phyloP scores from a whole-genome alignment of 1,140 invertebrate genomes.

The Contarinia nasturtii region DNA sequence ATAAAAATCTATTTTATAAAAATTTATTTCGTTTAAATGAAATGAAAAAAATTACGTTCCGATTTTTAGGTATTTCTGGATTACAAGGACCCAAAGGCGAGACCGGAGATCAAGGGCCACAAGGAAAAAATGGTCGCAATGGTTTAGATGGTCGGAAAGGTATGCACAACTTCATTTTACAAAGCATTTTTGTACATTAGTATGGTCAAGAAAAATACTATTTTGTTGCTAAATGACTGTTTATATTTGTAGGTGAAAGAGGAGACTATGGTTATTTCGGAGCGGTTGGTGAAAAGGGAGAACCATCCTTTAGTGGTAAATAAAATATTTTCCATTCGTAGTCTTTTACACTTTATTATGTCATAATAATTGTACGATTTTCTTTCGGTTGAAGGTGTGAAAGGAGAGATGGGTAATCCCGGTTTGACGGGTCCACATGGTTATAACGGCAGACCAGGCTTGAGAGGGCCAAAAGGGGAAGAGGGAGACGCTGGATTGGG shows the following conservation, averaged over 20 bases:
- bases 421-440: conserved; percentile 31
- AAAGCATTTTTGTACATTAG: too few species aligned
- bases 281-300: conserved; percentile 23
- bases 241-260: conserved; percentile 14
- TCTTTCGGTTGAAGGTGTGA: conserved; percentile 27
- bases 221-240: too few species aligned
- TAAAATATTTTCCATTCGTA: too few species aligned
- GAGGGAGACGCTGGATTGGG: conserved; percentile 25
- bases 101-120: conserved; percentile 27
- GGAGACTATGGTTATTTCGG: conserved; percentile 35
- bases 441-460: conserved; percentile 26
- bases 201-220: too few species aligned
- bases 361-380: too few species aligned
- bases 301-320: conserved; percentile 27
- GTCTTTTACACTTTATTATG: too few species aligned
- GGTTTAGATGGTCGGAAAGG: conserved; percentile 24
- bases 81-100: conserved; percentile 17
- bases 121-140: conserved; percentile 27
- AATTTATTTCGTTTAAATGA: background rate
- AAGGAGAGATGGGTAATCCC: conserved; percentile 39
- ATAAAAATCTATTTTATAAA: background rate
- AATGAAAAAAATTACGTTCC: background rate
- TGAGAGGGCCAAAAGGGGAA: conserved; percentile 36
- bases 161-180: too few species aligned
- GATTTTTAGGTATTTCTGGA: conserved; percentile 12